Percentiles rank a stretch among this genome's conserved stretches.
Conservation (phyloP, 1,140 invertebrate genomes). For the Geopemphigus sp. region DNA sequence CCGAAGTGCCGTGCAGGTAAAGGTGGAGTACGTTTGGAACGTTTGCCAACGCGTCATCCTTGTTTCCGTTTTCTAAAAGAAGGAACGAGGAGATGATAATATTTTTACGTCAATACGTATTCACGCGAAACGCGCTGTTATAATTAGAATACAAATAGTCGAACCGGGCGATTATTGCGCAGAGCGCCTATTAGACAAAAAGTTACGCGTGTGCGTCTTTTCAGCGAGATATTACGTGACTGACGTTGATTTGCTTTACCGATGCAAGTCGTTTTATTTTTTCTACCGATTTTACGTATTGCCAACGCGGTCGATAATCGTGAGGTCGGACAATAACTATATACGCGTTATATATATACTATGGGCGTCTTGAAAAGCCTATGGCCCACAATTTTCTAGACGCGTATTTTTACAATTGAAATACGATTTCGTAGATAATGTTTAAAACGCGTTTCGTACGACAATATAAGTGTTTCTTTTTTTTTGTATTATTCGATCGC, state of each 20-base stretch:
- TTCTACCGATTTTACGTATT: background rate
- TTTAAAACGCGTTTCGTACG: too few relatives aligned
- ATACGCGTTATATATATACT: too few relatives aligned
- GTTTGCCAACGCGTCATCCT: too few relatives aligned
- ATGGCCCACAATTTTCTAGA: background rate
- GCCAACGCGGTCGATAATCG: constrained; percentile 1
- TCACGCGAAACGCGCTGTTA: background rate
- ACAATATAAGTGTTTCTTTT: too few relatives aligned
- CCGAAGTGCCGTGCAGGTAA: too few relatives aligned
- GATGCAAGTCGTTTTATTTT: constrained; percentile 13
- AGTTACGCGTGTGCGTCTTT: constrained; percentile 14
- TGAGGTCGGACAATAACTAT: background rate
- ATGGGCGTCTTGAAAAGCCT: background rate
- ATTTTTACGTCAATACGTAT: background rate
- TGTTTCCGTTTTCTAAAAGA: too few relatives aligned
- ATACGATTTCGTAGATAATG: too few relatives aligned
- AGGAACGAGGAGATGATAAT: too few relatives aligned
- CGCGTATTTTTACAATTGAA: too few relatives aligned
- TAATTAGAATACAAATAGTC: background rate
- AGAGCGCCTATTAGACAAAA: background rate
- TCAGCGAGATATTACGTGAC: constrained; percentile 24
- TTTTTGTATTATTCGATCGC: background rate
- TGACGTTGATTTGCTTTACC: constrained; percentile 41
- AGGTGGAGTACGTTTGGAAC: too few relatives aligned
- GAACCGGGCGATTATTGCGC: background rate